Evolutionary conservation across 1,140 invertebrate species (phyloP).

Genomic region (Homarus americanus): DNA sequence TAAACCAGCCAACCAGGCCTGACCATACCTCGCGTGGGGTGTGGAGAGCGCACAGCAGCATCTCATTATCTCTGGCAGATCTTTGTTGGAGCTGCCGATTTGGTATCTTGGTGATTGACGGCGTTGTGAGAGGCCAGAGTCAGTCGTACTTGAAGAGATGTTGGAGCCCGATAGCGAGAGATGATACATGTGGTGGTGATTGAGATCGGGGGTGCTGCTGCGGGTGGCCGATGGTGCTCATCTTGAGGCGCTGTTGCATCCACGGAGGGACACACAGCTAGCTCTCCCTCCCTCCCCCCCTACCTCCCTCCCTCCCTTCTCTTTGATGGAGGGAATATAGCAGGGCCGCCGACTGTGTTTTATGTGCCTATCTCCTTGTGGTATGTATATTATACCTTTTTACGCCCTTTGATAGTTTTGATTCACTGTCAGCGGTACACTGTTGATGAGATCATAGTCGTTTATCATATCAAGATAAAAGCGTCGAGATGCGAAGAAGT

Average conservation of each 20-base stretch:
- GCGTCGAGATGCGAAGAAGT: too few relatives aligned
- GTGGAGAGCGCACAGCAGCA: constrained; percentile 24
- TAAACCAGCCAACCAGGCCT: not conserved
- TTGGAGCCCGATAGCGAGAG: constrained; percentile 30
- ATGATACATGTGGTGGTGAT: constrained; percentile 48
- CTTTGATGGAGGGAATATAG: not conserved
- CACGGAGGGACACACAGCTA: not conserved
- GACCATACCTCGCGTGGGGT: constrained; percentile 2
- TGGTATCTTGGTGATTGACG: constrained; percentile 63
- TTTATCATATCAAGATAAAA: not conserved
- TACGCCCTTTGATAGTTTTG: not conserved
- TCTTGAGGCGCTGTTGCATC: constrained; percentile 6
- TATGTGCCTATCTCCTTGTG: not conserved
- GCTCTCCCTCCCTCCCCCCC: not conserved
- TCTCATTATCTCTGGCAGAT: constrained; percentile 34
- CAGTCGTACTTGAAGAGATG: constrained; percentile 31
- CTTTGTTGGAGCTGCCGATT: constrained; percentile 38
- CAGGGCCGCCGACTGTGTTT: not conserved
- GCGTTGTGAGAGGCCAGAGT: constrained; percentile 26
- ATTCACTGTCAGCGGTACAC: not conserved
- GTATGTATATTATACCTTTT: not conserved
- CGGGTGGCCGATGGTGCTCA: constrained; percentile 34
- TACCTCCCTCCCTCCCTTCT: not conserved
- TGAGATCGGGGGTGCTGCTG: constrained; percentile 12
- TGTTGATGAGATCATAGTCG: not conserved